phyloP scores from a whole-genome alignment of 2,888 invertebrate species.

The Pollenia angustigena region DNA sequence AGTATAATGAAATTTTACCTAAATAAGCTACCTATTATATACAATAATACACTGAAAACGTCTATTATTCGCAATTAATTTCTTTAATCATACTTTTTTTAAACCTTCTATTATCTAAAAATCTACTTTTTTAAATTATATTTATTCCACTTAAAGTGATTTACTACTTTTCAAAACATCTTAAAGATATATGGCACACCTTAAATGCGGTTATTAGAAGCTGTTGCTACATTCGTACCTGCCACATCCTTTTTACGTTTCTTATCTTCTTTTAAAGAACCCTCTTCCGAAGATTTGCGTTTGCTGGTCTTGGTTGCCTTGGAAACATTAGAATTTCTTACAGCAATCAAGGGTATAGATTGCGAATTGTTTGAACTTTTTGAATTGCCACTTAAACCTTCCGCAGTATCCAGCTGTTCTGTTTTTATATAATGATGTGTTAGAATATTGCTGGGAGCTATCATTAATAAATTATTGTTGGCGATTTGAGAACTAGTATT shows the following conservation, averaged over 20 bases:
- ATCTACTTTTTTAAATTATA: conserved; percentile 4
- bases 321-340: neutral
- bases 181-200: neutral
- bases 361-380: conserved; percentile 4
- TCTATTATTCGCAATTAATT: no score
- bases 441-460: conserved; percentile 76
- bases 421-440: conserved; percentile 76
- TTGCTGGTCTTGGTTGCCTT: conserved; percentile 43
- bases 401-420: conserved; percentile 73
- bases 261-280: conserved; percentile 52
- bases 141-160: conserved; percentile 50
- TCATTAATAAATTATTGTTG: conserved; percentile 81
- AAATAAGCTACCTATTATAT: no score
- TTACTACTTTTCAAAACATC: neutral
- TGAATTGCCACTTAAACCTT: neutral
- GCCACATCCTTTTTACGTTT: conserved; percentile 59
- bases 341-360: conserved; percentile 18
- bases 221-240: neutral
- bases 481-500: neutral
- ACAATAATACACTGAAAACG: no score
- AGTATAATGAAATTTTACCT: no score
- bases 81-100: no score
- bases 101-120: no score
- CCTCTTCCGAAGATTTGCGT: conserved; percentile 52
- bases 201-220: conserved; percentile 53